Evolutionary conservation across 2,797 vertebrate species (phyloP), one percentile per base, ranked within the genome.

Genomic region (Percopsis omiscomaycus): DNA sequence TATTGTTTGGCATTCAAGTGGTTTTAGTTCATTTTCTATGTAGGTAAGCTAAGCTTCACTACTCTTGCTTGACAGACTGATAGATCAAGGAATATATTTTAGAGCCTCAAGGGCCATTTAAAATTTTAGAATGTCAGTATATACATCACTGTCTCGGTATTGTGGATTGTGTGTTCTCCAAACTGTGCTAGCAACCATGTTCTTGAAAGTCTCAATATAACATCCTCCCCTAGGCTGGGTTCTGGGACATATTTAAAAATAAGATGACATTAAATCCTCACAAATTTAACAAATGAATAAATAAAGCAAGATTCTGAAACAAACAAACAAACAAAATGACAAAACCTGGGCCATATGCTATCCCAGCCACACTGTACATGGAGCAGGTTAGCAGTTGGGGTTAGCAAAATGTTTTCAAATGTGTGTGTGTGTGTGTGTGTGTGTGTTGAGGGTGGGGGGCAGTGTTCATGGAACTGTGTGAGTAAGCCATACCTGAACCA

Each of bases 341-440:
- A 28, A 30, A 12, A 12, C 5, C 27, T 15, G 47, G 15, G 27
- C 30, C 28, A 60, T 28, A n/a, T 30, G 46, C 22, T 2, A 48
- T 66, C 68, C 14, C 9, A 13, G 58, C 11, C 46, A 42, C 13
- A 27, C 37, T 69, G 54, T 45, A 9, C 65, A 13, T 11, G 49
- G 14, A 29, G 63, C 3, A 47, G 28, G 60, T 66, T 59, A 62
- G 37, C 46, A 51, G 64, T 63, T 64, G 49, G 71, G 82, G n/a
- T n/a, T n/a, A n/a, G 61, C 69, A 75, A 86, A 81, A 85, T 80
- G 80, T 83, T 86, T 79, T 73, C 71, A 59, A 14, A 29, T 49
- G 50, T 61, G 30, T 61, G 48, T 46, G 22, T 52, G 22, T 63
- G 28, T 57, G 45, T 45, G 32, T 56, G 52, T 61, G 27, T 55